Evolutionary conservation across 1,140 invertebrate species (phyloP).

Genomic region (Drosophila sechellia): DNA sequence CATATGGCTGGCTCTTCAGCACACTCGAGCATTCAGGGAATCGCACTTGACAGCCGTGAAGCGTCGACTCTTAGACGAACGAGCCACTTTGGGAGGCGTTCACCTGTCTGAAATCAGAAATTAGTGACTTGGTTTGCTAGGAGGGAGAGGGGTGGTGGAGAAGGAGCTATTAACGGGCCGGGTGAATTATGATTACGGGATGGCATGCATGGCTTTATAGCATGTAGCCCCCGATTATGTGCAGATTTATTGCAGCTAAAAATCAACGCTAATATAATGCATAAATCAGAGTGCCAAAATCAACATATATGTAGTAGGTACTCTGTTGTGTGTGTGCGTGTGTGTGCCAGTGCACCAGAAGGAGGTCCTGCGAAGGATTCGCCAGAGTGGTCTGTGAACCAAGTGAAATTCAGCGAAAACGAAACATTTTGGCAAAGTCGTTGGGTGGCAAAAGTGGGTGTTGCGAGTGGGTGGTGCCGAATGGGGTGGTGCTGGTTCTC

Average conservation of each 20-base stretch:
- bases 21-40: not conserved
- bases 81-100: conserved; percentile 23
- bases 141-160: too few species aligned
- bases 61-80: conserved; percentile 31
- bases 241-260: conserved; percentile 76
- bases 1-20: conserved; percentile 14
- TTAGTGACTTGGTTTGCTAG: conserved; percentile 10
- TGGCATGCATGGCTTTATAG: conserved; percentile 58
- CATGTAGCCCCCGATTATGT: conserved; percentile 47
- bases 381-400: conserved; percentile 12
- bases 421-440: conserved; percentile 55
- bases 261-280: conserved; percentile 78
- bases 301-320: conserved; percentile 48
- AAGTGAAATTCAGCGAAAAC: conserved; percentile 77
- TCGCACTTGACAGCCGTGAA: conserved; percentile 20
- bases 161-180: conserved; percentile 25
- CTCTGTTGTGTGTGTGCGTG: not conserved
- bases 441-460: conserved; percentile 11
- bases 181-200: conserved; percentile 52
- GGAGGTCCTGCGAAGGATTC: conserved; percentile 8
- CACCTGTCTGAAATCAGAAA: conserved; percentile 27
- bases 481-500: not conserved
- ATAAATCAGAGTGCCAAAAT: conserved; percentile 77
- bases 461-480: not conserved
- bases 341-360: conserved; percentile 12